Evolutionary conservation across 92 coral and sea anemone genomes (phyloP).

Genomic region (Phenganax stokvisi): DNA sequence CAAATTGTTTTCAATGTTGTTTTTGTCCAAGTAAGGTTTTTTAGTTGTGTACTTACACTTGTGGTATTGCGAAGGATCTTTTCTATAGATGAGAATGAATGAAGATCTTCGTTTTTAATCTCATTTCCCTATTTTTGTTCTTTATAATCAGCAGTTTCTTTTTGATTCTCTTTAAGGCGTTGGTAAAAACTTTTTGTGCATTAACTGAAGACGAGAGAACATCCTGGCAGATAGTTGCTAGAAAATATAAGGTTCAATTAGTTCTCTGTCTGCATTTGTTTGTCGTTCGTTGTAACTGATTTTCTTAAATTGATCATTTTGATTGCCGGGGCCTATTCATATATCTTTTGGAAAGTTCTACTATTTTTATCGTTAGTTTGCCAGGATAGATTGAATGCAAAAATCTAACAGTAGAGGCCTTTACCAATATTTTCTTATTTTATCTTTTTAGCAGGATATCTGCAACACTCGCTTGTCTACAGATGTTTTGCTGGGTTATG

Average conservation of each 20-base stretch:
- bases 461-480: slow-evolving; percentile 52
- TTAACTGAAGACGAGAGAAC: slow-evolving; percentile 84
- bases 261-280: slow-evolving; percentile 10
- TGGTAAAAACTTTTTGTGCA: slow-evolving; percentile 79
- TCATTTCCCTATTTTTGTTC: neutral
- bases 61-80: neutral
- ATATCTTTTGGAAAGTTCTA: too few relatives aligned
- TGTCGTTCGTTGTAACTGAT: neutral
- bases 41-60: slow-evolving; percentile 34
- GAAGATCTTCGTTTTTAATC: neutral
- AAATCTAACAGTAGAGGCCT: neutral
- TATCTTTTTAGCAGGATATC: slow-evolving; percentile 49
- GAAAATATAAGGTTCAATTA: slow-evolving; percentile 52
- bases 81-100: neutral
- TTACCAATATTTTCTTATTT: neutral
- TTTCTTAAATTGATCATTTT: neutral
- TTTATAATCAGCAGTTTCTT: neutral
- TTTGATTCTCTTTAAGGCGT: slow-evolving; percentile 45
- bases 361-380: too few relatives aligned
- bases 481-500: slow-evolving; percentile 78
- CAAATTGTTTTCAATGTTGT: slow-evolving; percentile 77
- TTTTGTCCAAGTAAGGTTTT: slow-evolving; percentile 51
- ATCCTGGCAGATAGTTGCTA: slow-evolving; percentile 85
- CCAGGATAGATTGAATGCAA: neutral
- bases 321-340: too few relatives aligned